Conservation (phyloP, 2,113 vertebrate species). For the Stictonetta naevosa region DNA sequence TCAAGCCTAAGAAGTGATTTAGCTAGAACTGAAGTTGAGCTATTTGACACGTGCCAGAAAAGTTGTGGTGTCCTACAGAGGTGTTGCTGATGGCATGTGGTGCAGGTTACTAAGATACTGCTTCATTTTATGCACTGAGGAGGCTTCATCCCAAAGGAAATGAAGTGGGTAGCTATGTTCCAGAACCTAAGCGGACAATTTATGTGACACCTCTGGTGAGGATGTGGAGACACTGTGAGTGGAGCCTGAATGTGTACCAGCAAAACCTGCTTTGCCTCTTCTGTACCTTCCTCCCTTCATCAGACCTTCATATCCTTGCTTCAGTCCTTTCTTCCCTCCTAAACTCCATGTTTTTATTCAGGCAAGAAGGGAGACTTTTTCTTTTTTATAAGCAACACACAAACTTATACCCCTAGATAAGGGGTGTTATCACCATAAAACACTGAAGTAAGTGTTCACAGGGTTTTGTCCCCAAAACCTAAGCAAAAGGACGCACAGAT, state of each 20-base stretch:
- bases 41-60: fast-evolving
- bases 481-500: neutral
- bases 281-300: neutral
- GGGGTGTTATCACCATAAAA: neutral
- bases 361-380: neutral
- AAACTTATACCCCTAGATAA: neutral
- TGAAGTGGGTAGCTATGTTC: neutral
- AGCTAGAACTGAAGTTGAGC: neutral
- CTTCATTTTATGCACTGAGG: neutral
- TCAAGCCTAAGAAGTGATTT: neutral
- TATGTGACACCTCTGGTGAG: fast-evolving
- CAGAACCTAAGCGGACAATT: neutral
- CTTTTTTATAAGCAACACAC: neutral
- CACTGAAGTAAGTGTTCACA: neutral
- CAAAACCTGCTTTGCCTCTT: neutral
- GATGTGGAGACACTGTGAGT: neutral
- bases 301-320: neutral
- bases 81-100: neutral
- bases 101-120: neutral
- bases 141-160: neutral
- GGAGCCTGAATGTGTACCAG: neutral
- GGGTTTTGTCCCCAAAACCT: neutral
- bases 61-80: neutral
- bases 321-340: neutral
- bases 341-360: neutral